Evolutionary conservation across 2,888 invertebrate species (phyloP).

Genomic region (Brachynemurus nebulosus): DNA sequence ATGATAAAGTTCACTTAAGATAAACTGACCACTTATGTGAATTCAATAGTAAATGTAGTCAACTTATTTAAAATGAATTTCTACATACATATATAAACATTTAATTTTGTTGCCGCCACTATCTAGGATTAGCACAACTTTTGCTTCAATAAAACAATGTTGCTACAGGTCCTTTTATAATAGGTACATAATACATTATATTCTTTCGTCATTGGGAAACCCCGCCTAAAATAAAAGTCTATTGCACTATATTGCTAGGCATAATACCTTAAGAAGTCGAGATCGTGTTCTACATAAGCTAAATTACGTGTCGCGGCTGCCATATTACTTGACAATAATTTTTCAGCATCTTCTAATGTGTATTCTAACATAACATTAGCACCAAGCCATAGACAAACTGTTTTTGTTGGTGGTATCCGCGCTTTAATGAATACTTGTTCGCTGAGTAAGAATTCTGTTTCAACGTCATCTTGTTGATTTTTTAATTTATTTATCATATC

Average conservation of each 20-base stretch:
- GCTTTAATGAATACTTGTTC: conserved; percentile 80
- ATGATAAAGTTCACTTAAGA: too few relatives aligned
- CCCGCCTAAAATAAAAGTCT: too few relatives aligned
- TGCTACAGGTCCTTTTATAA: too few relatives aligned
- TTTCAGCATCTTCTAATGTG: conserved; percentile 77
- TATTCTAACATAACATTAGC: conserved; percentile 98
- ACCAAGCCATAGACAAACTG: conserved; percentile 71
- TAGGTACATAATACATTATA: neutral
- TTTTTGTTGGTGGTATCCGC: conserved; percentile 75
- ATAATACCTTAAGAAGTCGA: conserved; percentile 81
- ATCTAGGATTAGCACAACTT: too few relatives aligned
- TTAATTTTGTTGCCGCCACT: too few relatives aligned
- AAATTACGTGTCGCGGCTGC: conserved; percentile 72
- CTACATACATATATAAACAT: too few relatives aligned
- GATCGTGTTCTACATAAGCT: conserved; percentile 75
- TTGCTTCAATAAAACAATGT: too few relatives aligned
- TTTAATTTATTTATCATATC: conserved; percentile 85
- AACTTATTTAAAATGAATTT: too few relatives aligned
- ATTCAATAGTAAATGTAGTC: too few relatives aligned
- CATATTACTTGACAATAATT: conserved; percentile 68
- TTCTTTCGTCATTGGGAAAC: too few relatives aligned
- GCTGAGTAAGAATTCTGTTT: conserved; percentile 82
- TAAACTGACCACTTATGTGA: too few relatives aligned
- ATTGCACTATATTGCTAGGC: too few relatives aligned
- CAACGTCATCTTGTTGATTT: conserved; percentile 61